phyloP scores from a whole-genome alignment of 2,113 vertebrate species.

The Tachuris rubrigastra region DNA sequence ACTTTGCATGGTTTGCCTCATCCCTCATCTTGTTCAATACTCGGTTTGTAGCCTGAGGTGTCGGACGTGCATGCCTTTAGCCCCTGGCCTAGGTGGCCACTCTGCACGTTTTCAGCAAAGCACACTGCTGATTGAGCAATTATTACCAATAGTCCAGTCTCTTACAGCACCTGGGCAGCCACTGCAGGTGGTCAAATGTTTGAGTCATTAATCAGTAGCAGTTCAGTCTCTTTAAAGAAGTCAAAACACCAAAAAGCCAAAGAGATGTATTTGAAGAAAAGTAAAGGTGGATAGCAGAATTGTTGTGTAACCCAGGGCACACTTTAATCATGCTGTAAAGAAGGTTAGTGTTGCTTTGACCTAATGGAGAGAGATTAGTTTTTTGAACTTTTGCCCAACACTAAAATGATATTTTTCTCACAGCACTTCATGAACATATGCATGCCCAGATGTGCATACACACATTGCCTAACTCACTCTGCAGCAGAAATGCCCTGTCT shows the following conservation, averaged over 20 bases:
- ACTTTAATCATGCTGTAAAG: neutral
- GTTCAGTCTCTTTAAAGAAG: neutral
- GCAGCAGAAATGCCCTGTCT: neutral
- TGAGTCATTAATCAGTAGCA: neutral
- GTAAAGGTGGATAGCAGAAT: neutral
- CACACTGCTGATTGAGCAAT: neutral
- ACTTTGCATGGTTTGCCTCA: neutral
- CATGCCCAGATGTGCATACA: neutral
- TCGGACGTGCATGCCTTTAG: neutral
- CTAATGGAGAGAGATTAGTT: neutral
- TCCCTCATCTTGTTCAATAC: neutral
- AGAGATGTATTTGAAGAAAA: neutral
- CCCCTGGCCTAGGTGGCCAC: neutral
- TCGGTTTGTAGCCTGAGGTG: neutral
- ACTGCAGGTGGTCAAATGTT: neutral
- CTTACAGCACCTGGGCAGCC: neutral
- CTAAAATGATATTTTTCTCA: neutral
- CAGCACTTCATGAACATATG: neutral
- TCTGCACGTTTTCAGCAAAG: neutral
- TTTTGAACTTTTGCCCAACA: neutral
- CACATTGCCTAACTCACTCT: neutral
- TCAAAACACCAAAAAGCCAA: neutral
- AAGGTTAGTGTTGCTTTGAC: neutral
- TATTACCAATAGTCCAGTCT: neutral
- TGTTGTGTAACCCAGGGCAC: neutral